Evolutionary conservation across 35 echinoderm and acorn worm species (phyloP), one percentile per base, ranked within the genome.

Genomic region (Apostichopus japonicus): DNA sequence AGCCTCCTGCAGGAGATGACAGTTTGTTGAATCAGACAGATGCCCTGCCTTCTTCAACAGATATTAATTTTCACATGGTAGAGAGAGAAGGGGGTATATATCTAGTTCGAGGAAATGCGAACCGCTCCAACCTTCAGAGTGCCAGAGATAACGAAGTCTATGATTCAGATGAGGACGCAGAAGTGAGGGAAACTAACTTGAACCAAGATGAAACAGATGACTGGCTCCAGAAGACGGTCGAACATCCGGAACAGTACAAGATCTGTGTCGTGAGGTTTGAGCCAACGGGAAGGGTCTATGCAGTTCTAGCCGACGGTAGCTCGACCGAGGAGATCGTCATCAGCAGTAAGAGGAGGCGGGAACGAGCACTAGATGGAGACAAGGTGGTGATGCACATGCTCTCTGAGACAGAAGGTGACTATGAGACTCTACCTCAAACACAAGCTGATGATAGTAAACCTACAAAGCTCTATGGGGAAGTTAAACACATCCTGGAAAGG

Each of bases 391-490:
- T 65, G 58, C 54, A 87, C 24, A 67, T 87, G 9, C 14, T 56
- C 13, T 54, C 54, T 61, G 56, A 86, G 92, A 93, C 92, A n/a
- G 88, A 90, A 52, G 88, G 73, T 1, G 73, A 22, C 25, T 92
- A 95, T 15, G 86, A 88, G 57, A 44, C 58, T 21, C 27, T 67
- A 17, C 19, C 77, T 53, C 1, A 1, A 9, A 67, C 95, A 11
- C 92, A 96, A 92, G 80, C 59, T 55, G 83, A 82, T 15, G 90
- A 77, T 6, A 77, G 94, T 23, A 94, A 94, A 89, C 24, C 5
- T 65, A 95, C n/a, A n/a, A n/a, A 91, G 88, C 88, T 94, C 4
- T 99, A 99, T 90, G 97, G 97, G 61, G 76, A 80, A 21, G 95
- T 99, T 9, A 77, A 65, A 27, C 86, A 90, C 84, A 93, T 99